These are phyloP conservation scores for Microcebus murinus DNA, from an alignment of 2,113 vertebrate genomes.

Conservation along the genomic window DNA sequence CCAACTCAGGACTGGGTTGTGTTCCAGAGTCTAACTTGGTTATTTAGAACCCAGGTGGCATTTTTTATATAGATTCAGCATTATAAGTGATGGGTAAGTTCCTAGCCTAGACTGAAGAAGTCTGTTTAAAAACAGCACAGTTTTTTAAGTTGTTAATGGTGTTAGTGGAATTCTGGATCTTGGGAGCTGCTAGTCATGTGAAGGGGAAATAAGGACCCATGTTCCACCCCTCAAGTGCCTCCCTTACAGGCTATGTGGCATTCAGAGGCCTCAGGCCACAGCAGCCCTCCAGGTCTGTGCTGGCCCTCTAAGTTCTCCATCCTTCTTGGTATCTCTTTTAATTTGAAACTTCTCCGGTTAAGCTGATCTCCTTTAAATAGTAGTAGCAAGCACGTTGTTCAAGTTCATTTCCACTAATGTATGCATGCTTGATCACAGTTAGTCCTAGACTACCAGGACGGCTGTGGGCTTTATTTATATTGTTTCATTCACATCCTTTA, in stretches of 20 bases:
- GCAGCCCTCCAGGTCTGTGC: background rate
- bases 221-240: background rate
- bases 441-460: background rate
- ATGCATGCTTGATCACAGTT: background rate
- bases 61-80: background rate
- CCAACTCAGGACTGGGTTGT: background rate
- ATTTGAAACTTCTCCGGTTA: background rate
- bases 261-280: background rate
- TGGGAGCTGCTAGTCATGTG: background rate
- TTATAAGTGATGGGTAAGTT: background rate
- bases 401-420: background rate
- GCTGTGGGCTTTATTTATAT: background rate
- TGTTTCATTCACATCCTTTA: background rate
- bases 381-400: background rate
- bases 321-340: background rate
- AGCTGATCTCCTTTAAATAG: background rate
- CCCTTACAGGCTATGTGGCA: background rate
- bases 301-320: background rate
- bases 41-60: constrained; percentile 19
- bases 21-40: constrained; percentile 1
- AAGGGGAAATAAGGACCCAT: background rate
- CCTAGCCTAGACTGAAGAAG: background rate
- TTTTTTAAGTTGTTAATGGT: background rate
- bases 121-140: background rate
- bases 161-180: background rate